These are phyloP conservation scores for Pedetes capensis DNA, from an alignment of 2,113 vertebrate genomes.

Conservation along the genomic window DNA sequence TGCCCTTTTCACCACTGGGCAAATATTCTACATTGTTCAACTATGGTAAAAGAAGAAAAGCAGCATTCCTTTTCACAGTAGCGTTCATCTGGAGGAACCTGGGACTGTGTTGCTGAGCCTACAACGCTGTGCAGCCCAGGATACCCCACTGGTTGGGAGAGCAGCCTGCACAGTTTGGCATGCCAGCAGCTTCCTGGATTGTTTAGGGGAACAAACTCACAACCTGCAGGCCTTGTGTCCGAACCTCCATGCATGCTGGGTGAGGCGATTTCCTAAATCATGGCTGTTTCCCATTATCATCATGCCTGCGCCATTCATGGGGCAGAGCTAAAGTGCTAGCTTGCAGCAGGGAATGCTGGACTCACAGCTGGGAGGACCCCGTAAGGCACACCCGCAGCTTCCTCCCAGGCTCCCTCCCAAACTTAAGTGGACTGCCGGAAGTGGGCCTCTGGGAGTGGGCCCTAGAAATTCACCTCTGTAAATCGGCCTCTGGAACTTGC, in stretches of 20 bases:
- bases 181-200: background rate
- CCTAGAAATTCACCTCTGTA: background rate
- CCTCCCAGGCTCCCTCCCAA: background rate
- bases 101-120: background rate
- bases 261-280: background rate
- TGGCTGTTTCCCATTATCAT: fast-evolving
- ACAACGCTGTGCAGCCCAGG: fast-evolving
- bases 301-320: fast-evolving
- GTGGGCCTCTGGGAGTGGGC: background rate
- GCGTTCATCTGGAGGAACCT: too few relatives aligned
- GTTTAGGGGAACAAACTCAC: background rate
- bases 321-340: background rate
- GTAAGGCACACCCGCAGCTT: fast-evolving
- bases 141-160: background rate
- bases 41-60: background rate
- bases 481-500: too few relatives aligned
- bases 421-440: background rate
- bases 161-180: too few relatives aligned
- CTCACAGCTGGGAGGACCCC: fast-evolving
- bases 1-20: background rate
- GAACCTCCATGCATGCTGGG: background rate
- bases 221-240: background rate
- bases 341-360: fast-evolving
- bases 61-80: background rate
- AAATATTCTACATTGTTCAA: background rate